phyloP scores from a whole-genome alignment of 2,888 invertebrate genomes.

The Apodemia mormo region DNA sequence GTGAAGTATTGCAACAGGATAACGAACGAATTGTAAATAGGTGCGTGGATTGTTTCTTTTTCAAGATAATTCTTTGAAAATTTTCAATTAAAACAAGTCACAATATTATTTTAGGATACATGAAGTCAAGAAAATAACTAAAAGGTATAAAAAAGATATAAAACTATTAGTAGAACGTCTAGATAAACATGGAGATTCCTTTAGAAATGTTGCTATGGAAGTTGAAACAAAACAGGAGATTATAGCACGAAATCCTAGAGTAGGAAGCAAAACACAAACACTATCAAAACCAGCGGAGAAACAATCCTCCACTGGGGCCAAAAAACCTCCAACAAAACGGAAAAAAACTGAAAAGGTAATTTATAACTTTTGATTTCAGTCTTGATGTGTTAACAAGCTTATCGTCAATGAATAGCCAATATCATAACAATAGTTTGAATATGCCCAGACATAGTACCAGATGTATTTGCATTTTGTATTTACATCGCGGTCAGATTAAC shows the following conservation, averaged over 20 bases:
- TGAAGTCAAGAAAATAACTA: constrained; percentile 85
- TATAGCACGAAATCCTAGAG: constrained; percentile 49
- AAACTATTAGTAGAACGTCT: constrained; percentile 85
- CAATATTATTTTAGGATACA: constrained; percentile 81
- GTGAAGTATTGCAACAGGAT: constrained; percentile 88
- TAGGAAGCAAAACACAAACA: constrained; percentile 52
- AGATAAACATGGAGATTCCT: constrained; percentile 86
- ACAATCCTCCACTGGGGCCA: constrained; percentile 53
- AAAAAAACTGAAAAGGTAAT: constrained; percentile 83
- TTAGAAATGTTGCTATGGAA: constrained; percentile 83
- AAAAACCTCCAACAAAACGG: constrained; percentile 75
- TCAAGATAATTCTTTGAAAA: constrained; percentile 8
- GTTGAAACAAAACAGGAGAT: constrained; percentile 70
- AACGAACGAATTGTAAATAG: constrained; percentile 87
- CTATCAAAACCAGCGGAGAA: constrained; percentile 59
- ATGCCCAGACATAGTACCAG: too few species aligned
- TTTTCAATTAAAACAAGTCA: constrained; percentile 34
- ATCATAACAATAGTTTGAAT: too few species aligned
- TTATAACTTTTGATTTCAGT: not conserved
- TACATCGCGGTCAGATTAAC: too few species aligned
- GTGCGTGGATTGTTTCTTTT: constrained; percentile 57
- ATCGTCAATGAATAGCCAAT: not conserved
- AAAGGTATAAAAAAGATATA: constrained; percentile 85
- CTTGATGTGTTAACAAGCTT: not conserved
- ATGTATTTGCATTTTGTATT: too few species aligned